A percentile compares a stretch with the other conserved stretches of the same genome.
phyloP scores from a whole-genome alignment of 2,797 vertebrate genomes.

The Lophius americanus region DNA sequence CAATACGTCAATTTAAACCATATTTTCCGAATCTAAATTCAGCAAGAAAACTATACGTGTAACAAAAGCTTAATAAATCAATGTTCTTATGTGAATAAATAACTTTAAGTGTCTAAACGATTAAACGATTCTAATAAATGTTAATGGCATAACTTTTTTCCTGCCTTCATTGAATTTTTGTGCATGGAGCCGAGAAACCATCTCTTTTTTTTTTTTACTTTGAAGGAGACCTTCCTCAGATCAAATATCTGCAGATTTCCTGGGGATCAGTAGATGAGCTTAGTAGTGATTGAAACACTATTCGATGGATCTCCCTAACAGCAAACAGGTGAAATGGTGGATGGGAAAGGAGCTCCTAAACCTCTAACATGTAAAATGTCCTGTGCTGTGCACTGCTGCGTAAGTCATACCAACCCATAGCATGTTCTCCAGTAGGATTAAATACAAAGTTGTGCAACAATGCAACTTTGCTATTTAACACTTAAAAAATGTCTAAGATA shows the following conservation, averaged over 20 bases:
- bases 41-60: not conserved
- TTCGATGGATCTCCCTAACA: constrained; percentile 51
- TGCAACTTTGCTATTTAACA: constrained; percentile 1
- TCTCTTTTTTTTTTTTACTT: constrained; percentile 28
- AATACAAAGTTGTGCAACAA: not conserved
- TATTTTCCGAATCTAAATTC: not conserved
- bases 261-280: constrained; percentile 55
- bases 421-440: constrained; percentile 14
- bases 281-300: constrained; percentile 44
- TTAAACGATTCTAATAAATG: constrained; percentile 17
- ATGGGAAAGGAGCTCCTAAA: constrained; percentile 28
- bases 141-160: constrained; percentile 23
- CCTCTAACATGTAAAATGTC: constrained; percentile 36
- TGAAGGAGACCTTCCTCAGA: constrained; percentile 51
- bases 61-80: constrained; percentile 1
- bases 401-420: constrained; percentile 34
- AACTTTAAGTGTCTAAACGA: not conserved
- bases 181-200: constrained; percentile 26
- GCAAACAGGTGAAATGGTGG: constrained; percentile 54
- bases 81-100: not conserved
- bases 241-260: constrained; percentile 70
- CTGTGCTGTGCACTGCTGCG: constrained; percentile 15
- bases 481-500: not conserved
- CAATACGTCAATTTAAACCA: not conserved
- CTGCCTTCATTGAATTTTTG: constrained; percentile 36